A percentile compares a stretch with the other conserved stretches of the same genome.
These are phyloP conservation scores for Pristionchus fissidentatus DNA, from an alignment of 2,888 invertebrate genomes.

Conservation along the genomic window DNA sequence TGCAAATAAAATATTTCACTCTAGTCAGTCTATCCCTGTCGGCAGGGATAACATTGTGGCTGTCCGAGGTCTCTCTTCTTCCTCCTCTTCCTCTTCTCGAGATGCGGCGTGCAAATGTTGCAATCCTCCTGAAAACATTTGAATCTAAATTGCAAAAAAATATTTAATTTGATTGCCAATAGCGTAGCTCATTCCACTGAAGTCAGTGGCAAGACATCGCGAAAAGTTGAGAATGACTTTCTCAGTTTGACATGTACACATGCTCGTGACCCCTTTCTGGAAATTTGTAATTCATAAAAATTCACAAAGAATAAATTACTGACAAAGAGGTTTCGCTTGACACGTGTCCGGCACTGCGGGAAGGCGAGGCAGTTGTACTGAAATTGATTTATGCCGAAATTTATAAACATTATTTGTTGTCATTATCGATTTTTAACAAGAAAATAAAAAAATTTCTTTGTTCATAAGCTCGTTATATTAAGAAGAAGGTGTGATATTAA, in stretches of 20 bases:
- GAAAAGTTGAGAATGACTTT: too few species aligned
- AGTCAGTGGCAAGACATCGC: background rate
- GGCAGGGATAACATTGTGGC: slow-evolving; percentile 46
- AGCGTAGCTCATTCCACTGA: background rate
- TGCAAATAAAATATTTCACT: too few species aligned
- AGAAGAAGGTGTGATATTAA: background rate
- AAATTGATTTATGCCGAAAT: background rate
- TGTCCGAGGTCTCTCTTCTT: slow-evolving; percentile 63
- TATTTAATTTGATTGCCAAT: background rate
- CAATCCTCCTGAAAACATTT: slow-evolving; percentile 59
- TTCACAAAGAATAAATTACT: slow-evolving; percentile 32
- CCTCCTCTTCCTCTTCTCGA: slow-evolving; percentile 53
- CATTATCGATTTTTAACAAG: too few species aligned
- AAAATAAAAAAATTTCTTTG: background rate
- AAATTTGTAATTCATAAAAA: background rate
- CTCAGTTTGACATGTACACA: too few species aligned
- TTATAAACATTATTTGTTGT: background rate
- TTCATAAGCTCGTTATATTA: background rate
- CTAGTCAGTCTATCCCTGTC: slow-evolving; percentile 20
- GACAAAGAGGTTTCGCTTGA: slow-evolving; percentile 65
- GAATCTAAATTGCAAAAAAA: too few species aligned
- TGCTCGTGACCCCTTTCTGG: too few species aligned
- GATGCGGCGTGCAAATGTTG: slow-evolving; percentile 65
- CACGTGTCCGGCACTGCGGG: slow-evolving; percentile 68
- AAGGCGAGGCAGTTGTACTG: slow-evolving; percentile 68